A percentile compares a stretch with the other conserved stretches of the same genome.
These are phyloP conservation scores for Uria lomvia DNA, from an alignment of 2,113 vertebrate genomes.

Conservation along the genomic window DNA sequence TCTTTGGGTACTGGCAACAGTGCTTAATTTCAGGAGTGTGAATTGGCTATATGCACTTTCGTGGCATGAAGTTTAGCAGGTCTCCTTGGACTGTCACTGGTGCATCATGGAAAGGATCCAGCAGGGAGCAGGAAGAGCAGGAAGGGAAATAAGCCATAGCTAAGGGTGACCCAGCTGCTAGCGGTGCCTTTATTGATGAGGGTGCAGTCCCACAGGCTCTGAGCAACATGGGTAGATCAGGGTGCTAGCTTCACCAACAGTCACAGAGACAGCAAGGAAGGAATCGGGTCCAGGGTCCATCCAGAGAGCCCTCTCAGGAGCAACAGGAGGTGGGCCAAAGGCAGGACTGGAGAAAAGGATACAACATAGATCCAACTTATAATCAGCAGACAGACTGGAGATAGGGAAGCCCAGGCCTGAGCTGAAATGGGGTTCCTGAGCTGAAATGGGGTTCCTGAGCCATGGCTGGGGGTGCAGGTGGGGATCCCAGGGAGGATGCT, in stretches of 20 bases:
- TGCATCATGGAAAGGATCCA: neutral
- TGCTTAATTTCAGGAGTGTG: neutral
- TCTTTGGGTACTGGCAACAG: neutral
- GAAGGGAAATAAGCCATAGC: neutral
- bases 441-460: neutral
- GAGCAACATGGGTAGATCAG: neutral
- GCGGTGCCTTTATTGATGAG: neutral
- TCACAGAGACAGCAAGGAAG: neutral
- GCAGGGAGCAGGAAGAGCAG: neutral
- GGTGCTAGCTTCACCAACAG: accelerated
- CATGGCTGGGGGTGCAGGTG: neutral
- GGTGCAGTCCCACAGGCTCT: neutral
- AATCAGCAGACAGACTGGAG: neutral
- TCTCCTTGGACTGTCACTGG: neutral
- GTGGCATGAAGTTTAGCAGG: neutral
- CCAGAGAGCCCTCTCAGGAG: neutral
- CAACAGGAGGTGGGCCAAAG: neutral
- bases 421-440: neutral
- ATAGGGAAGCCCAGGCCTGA: neutral
- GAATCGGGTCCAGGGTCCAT: neutral
- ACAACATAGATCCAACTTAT: neutral
- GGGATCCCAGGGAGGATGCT: neutral
- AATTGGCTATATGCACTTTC: neutral
- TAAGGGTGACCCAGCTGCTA: neutral
- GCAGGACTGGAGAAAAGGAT: neutral